phyloP scores from a whole-genome alignment of 2,888 invertebrate species.

The Eubasilissa splendida region DNA sequence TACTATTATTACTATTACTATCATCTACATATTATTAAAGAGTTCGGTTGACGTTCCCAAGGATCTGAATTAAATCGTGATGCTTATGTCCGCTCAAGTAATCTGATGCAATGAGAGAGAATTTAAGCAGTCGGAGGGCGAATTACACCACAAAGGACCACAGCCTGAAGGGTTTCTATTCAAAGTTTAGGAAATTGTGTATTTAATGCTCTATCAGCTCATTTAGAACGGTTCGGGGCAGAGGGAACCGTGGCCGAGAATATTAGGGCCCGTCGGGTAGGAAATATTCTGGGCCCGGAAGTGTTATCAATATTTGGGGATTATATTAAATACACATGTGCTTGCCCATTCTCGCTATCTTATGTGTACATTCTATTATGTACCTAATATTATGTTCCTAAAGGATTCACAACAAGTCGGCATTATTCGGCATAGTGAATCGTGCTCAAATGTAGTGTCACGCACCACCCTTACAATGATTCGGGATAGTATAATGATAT shows the following conservation, averaged over 20 bases:
- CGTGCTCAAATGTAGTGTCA: no score
- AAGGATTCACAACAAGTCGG: no score
- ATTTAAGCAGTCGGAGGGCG: neutral
- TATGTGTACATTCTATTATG: neutral
- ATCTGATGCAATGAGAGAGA: neutral
- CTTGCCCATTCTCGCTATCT: neutral
- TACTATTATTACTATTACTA: no score
- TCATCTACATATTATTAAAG: no score
- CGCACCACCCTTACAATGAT: no score
- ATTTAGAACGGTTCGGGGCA: constrained; percentile 15
- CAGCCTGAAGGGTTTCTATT: constrained; percentile 3
- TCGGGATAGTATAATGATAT: no score
- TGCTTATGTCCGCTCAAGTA: no score
- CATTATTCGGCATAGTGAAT: no score
- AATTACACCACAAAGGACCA: neutral
- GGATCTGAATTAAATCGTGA: no score
- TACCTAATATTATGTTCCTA: no score
- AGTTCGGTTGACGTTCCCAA: no score
- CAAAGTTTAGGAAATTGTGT: constrained; percentile 16
- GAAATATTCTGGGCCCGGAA: constrained; percentile 18
- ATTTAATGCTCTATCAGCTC: constrained; percentile 30
- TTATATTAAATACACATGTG: constrained; percentile 28
- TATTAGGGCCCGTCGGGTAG: neutral
- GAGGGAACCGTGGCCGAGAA: constrained; percentile 4
- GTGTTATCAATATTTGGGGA: constrained; percentile 32